Percentiles rank a stretch among this genome's conserved stretches.
These are phyloP conservation scores for Corythaeola cristata DNA, from an alignment of 2,113 vertebrate genomes.

Conservation along the genomic window DNA sequence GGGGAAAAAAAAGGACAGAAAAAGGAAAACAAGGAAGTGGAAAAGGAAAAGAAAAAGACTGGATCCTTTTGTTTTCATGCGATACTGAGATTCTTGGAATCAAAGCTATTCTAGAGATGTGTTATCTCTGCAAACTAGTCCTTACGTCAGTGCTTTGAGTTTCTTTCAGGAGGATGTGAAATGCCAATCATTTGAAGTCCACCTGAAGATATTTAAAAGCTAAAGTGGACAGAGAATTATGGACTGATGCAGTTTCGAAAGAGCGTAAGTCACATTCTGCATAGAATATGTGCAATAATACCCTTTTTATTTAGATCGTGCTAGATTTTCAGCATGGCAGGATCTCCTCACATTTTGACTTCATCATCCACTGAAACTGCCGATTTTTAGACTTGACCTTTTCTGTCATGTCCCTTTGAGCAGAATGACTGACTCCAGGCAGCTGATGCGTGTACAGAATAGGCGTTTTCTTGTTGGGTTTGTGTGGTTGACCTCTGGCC, in stretches of 20 bases:
- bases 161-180: background rate
- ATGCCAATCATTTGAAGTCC: background rate
- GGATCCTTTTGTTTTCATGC: background rate
- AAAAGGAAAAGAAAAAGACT: background rate
- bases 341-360: background rate
- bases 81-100: background rate
- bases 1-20: background rate
- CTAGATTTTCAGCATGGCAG: background rate
- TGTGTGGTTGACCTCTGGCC: slow-evolving; percentile 55
- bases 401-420: slow-evolving; percentile 44
- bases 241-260: background rate
- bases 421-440: slow-evolving; percentile 32
- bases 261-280: background rate
- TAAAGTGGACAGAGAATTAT: background rate
- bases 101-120: background rate
- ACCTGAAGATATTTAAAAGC: background rate
- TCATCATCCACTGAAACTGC: slow-evolving; percentile 7
- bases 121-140: background rate
- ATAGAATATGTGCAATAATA: background rate
- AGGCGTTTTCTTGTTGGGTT: slow-evolving; percentile 50
- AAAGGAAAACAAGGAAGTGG: background rate
- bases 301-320: background rate
- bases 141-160: background rate
- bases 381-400: slow-evolving; percentile 72
- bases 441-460: slow-evolving; percentile 35